Conservation (phyloP, 2,888 invertebrate genomes). For the Epistrophe eligans region DNA sequence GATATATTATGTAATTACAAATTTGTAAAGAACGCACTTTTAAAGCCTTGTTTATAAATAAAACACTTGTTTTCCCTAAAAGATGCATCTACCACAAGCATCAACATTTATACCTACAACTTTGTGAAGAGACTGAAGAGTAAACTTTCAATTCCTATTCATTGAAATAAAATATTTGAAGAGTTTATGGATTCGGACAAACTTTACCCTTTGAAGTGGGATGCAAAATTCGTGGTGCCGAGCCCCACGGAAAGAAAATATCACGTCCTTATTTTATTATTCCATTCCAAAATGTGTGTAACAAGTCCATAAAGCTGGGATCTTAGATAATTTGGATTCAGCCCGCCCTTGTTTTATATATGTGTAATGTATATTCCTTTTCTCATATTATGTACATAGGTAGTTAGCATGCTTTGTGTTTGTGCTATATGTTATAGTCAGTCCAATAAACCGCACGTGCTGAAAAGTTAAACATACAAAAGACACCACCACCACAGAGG, state of each 20-base stretch:
- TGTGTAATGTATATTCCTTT: slow-evolving; percentile 3
- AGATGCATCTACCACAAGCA: background rate
- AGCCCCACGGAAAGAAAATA: slow-evolving; percentile 47
- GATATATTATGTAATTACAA: background rate
- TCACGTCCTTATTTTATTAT: slow-evolving; percentile 75
- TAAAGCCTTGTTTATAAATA: background rate
- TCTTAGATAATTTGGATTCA: slow-evolving; percentile 67
- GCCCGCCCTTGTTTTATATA: slow-evolving; percentile 23
- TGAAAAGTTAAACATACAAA: slow-evolving; percentile 64
- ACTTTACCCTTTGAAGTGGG: slow-evolving; percentile 53
- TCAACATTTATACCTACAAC: background rate
- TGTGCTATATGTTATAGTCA: slow-evolving; percentile 27
- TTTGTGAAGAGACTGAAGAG: slow-evolving; percentile 25
- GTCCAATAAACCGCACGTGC: slow-evolving; percentile 68
- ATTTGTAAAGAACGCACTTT: background rate
- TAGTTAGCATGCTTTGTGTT: slow-evolving; percentile 16
- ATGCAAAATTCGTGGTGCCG: slow-evolving; percentile 55
- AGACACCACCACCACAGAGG: slow-evolving; percentile 21
- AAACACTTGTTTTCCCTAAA: background rate
- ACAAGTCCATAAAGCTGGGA: slow-evolving; percentile 68
- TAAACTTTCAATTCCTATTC: slow-evolving; percentile 53
- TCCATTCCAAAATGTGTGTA: slow-evolving; percentile 72
- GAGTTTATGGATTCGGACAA: slow-evolving; percentile 20
- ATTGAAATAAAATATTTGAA: slow-evolving; percentile 40
- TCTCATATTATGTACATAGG: slow-evolving; percentile 34